phyloP scores from a whole-genome alignment of 1,140 invertebrate genomes.

The Trissolcus basalis region DNA sequence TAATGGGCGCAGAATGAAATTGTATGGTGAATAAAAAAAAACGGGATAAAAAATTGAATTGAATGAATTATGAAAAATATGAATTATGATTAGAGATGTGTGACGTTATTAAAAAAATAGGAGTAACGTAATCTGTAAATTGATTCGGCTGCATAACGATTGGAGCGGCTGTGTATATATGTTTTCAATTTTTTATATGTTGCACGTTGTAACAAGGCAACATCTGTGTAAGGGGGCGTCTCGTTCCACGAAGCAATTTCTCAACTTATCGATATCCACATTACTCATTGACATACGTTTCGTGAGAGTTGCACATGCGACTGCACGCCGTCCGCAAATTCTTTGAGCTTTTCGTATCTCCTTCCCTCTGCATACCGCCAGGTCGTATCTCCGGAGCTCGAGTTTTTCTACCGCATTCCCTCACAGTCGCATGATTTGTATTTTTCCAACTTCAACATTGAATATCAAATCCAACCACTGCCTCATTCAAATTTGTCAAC shows the following conservation, averaged over 20 bases:
- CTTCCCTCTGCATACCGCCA: conserved; percentile 21
- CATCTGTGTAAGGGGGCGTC: conserved; percentile 7
- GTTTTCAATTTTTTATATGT: conserved; percentile 11
- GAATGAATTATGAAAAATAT: too few species aligned
- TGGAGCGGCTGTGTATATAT: background rate
- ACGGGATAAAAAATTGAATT: too few species aligned
- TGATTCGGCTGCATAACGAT: conserved; percentile 25
- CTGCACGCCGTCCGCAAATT: conserved; percentile 30
- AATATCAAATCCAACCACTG: conserved; percentile 39
- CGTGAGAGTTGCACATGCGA: conserved; percentile 33
- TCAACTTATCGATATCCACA: conserved; percentile 39
- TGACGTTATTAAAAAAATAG: too few species aligned
- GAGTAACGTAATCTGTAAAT: conserved; percentile 1
- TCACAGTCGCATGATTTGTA: conserved; percentile 41
- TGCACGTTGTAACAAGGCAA: conserved; percentile 26
- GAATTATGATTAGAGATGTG: too few species aligned
- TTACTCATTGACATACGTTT: conserved; percentile 34
- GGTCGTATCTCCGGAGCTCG: conserved; percentile 25
- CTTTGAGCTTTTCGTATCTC: conserved; percentile 31
- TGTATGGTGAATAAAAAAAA: too few species aligned
- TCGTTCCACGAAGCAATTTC: conserved; percentile 25
- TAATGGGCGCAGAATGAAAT: too few species aligned
- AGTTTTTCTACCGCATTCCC: conserved; percentile 34
- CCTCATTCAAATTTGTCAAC: background rate
- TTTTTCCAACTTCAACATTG: conserved; percentile 31